Percentiles rank a stretch among this genome's conserved stretches.
Evolutionary conservation across 2,888 invertebrate genomes (phyloP).

Genomic region (Conomelus anceps): DNA sequence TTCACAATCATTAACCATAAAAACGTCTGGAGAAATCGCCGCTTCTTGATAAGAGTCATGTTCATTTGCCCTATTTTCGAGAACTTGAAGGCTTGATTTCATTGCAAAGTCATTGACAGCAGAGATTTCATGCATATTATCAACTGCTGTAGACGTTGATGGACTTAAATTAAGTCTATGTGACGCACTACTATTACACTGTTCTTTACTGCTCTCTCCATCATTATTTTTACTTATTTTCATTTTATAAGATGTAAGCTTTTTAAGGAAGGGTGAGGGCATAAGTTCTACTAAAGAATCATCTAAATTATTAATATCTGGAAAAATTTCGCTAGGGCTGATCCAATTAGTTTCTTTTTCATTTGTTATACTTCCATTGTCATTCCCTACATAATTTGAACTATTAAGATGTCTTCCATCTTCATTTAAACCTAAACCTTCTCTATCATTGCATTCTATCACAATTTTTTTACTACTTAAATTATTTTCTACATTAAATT

Average conservation of each 20-base stretch:
- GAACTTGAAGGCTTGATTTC: background rate
- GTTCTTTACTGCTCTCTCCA: background rate
- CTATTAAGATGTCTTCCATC: constrained; percentile 21
- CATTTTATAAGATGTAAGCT: background rate
- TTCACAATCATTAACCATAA: constrained; percentile 39
- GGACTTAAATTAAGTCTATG: background rate
- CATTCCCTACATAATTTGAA: constrained; percentile 27
- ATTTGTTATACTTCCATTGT: background rate
- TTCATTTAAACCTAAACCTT: background rate
- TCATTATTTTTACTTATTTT: background rate
- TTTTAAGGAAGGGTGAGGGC: constrained; percentile 37
- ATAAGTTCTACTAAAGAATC: constrained; percentile 41
- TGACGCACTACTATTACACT: background rate
- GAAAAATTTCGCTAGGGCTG: constrained; percentile 43
- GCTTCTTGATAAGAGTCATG: background rate
- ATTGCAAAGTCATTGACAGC: background rate
- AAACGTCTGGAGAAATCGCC: constrained; percentile 33
- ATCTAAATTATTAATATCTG: constrained; percentile 43
- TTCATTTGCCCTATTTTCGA: background rate
- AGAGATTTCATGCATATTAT: constrained; percentile 20
- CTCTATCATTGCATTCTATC: background rate
- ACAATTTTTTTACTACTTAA: background rate
- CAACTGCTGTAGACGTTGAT: background rate
- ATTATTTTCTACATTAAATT: background rate
- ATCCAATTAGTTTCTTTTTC: constrained; percentile 24